Conservation (phyloP, 1,140 invertebrate species). For the Ceratina japonica region DNA sequence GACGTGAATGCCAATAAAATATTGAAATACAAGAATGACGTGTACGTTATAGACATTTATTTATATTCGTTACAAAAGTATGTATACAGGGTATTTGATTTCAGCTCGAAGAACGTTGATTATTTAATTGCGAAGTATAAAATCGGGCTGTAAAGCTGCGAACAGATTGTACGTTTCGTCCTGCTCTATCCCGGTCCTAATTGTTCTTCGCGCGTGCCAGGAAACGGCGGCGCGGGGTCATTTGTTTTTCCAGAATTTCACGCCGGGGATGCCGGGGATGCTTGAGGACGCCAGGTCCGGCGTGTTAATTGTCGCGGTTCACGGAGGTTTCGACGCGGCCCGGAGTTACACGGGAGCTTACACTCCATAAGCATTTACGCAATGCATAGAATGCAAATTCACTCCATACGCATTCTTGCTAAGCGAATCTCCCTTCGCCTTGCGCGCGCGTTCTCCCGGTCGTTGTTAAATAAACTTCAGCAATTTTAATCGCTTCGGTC, state of each 20-base stretch:
- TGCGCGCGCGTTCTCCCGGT: constrained; percentile 18
- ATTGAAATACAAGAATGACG: too few species aligned
- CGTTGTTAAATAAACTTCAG: background rate
- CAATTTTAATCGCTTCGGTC: too few species aligned
- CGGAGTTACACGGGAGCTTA: constrained; percentile 39
- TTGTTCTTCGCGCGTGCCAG: background rate
- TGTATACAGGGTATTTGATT: too few species aligned
- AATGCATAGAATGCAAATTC: constrained; percentile 61
- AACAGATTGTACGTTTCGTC: background rate
- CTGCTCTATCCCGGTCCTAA: background rate
- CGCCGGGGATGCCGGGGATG: background rate
- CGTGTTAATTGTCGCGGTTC: constrained; percentile 38
- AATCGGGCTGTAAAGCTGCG: too few species aligned
- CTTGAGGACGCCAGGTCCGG: background rate
- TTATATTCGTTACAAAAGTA: too few species aligned
- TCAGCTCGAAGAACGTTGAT: too few species aligned
- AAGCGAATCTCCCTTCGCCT: constrained; percentile 43
- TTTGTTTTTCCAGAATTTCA: background rate
- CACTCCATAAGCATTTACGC: constrained; percentile 54
- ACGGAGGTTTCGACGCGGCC: constrained; percentile 1
- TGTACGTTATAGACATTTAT: too few species aligned
- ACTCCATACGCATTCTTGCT: constrained; percentile 47
- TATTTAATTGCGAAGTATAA: too few species aligned
- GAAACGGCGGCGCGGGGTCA: too few species aligned
- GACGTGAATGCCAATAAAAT: too few species aligned